phyloP scores from a whole-genome alignment of 92 coral and sea anemone genomes.

The Epizoanthus ramosus region DNA sequence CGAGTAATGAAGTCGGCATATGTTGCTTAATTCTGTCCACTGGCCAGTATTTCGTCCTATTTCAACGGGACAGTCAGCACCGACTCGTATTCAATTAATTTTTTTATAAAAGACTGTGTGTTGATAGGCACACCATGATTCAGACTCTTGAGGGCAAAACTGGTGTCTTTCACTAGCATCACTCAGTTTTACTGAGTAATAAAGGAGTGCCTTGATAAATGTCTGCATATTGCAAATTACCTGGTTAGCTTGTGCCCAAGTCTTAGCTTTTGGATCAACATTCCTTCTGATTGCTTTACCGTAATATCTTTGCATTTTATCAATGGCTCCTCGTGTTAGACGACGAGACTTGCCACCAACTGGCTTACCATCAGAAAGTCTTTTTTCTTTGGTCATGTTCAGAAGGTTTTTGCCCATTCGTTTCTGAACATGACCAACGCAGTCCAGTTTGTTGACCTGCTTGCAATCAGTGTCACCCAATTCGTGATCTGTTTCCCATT shows the following conservation, averaged over 20 bases:
- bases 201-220: slow-evolving; percentile 12
- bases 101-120: no score
- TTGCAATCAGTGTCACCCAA: slow-evolving; percentile 6
- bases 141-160: slow-evolving; percentile 34
- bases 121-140: slow-evolving; percentile 13
- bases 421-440: no score
- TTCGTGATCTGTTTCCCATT: slow-evolving; percentile 36
- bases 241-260: background rate
- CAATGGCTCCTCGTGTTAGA: slow-evolving; percentile 28
- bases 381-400: slow-evolving; percentile 1
- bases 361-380: slow-evolving; percentile 11
- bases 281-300: slow-evolving; percentile 35
- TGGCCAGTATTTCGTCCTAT: no score
- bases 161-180: slow-evolving; percentile 26
- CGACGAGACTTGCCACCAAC: slow-evolving; percentile 9
- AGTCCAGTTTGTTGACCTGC: background rate
- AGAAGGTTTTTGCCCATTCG: slow-evolving; percentile 6
- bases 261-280: slow-evolving; percentile 31
- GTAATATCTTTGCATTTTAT: slow-evolving; percentile 33
- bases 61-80: no score
- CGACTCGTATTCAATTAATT: no score
- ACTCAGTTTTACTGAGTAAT: slow-evolving; percentile 13
- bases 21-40: no score
- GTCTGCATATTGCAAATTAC: slow-evolving; percentile 20
- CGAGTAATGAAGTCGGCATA: no score